phyloP scores from a whole-genome alignment of 1,140 invertebrate genomes.

The Ganaspis sp. region DNA sequence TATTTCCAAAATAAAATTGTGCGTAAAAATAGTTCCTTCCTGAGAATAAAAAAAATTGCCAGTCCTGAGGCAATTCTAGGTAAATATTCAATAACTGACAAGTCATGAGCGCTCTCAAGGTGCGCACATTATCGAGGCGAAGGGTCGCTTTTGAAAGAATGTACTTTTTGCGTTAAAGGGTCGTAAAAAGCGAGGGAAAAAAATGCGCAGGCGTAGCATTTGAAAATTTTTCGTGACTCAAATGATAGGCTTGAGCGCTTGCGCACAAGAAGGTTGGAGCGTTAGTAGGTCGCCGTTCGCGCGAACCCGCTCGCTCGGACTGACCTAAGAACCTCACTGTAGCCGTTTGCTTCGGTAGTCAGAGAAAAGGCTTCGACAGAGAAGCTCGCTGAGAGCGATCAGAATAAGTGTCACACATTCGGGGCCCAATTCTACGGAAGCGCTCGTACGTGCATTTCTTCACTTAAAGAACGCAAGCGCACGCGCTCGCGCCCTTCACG shows the following conservation, averaged over 20 bases:
- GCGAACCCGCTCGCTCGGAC: conserved; percentile 49
- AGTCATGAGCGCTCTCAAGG: not conserved
- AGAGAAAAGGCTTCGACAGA: conserved; percentile 44
- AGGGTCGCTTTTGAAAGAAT: not conserved
- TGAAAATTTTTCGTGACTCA: conserved; percentile 34
- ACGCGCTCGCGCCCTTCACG: not conserved
- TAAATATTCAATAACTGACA: not conserved
- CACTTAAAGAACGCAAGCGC: not conserved
- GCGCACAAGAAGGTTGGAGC: conserved; percentile 51
- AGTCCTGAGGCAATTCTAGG: no score
- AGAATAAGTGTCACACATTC: not conserved
- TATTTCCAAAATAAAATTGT: no score
- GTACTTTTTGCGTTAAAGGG: not conserved
- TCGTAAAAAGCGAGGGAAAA: conserved; percentile 8
- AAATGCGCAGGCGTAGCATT: conserved; percentile 30
- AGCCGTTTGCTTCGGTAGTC: conserved; percentile 38
- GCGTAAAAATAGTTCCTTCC: no score
- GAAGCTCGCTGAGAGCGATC: conserved; percentile 17
- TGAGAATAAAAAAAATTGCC: no score
- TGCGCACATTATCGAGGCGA: not conserved
- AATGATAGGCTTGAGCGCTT: conserved; percentile 47
- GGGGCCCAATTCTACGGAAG: not conserved
- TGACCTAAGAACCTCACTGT: conserved; percentile 32
- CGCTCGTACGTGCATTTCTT: conserved; percentile 6
- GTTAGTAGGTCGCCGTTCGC: conserved; percentile 67